Conservation (phyloP, 2,113 vertebrate species). For the Dipodomys stephensi region DNA sequence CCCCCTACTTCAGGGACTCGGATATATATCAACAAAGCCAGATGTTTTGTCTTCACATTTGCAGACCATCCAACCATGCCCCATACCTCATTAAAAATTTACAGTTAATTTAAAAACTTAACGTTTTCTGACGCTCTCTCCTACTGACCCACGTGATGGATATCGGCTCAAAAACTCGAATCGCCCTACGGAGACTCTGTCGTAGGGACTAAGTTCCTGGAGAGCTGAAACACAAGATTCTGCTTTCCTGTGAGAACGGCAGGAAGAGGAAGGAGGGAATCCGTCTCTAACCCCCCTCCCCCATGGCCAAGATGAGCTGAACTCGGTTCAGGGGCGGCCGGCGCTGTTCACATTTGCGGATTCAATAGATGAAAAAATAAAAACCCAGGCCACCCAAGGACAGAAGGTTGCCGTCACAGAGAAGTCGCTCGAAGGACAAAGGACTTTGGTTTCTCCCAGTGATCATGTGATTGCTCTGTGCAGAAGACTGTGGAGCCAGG, state of each 20-base stretch:
- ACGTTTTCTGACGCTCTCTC: conserved; percentile 21
- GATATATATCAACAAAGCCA: conserved; percentile 6
- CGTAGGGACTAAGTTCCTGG: conserved; percentile 41
- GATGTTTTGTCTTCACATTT: conserved; percentile 39
- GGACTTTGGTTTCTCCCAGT: conserved; percentile 5
- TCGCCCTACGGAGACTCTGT: not conserved
- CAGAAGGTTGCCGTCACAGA: not conserved
- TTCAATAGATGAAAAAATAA: conserved; percentile 12
- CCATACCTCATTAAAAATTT: conserved; percentile 39
- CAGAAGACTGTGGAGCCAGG: conserved; percentile 65
- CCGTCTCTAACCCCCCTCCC: conserved; percentile 11
- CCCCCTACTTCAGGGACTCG: not conserved
- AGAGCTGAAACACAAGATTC: conserved; percentile 46
- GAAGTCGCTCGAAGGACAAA: conserved; percentile 45
- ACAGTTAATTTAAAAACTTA: not conserved
- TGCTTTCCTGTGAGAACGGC: not conserved
- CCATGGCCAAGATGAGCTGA: not conserved
- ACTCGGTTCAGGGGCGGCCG: not conserved
- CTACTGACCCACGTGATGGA: not conserved
- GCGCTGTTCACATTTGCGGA: not conserved
- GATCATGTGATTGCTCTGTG: conserved; percentile 42
- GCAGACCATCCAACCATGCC: not conserved
- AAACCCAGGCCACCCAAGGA: not conserved
- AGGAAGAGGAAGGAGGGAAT: conserved; percentile 48
- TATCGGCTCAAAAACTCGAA: conserved; percentile 6